phyloP scores from a whole-genome alignment of 2,797 vertebrate genomes.

The Coilia nasus region DNA sequence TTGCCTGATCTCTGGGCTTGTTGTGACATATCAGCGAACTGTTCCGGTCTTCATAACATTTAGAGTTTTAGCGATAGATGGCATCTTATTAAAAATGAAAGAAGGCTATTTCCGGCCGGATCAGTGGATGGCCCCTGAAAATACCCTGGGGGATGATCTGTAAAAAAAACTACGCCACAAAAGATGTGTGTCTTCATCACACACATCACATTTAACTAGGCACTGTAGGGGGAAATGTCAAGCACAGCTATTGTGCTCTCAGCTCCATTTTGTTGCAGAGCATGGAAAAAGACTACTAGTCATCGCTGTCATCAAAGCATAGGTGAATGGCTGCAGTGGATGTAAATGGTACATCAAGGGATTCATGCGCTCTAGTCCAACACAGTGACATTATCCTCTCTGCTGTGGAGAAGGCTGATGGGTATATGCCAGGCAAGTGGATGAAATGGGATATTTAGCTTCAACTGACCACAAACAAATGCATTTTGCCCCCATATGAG shows the following conservation, averaged over 20 bases:
- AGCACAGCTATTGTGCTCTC: not conserved
- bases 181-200: not conserved
- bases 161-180: not conserved
- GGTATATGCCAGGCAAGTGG: not conserved
- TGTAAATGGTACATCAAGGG: not conserved
- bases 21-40: constrained; percentile 2
- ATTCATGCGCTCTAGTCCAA: not conserved
- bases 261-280: not conserved
- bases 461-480: not conserved
- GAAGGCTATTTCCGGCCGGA: not conserved
- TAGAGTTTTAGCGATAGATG: constrained; percentile 10
- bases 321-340: not conserved
- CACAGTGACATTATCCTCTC: not conserved
- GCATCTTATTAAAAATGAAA: constrained; percentile 11
- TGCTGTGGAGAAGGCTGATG: not conserved
- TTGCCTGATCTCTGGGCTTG: not conserved
- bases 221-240: not conserved
- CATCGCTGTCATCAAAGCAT: not conserved
- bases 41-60: not conserved
- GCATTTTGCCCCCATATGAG: not conserved
- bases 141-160: not conserved
- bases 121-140: not conserved
- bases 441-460: not conserved
- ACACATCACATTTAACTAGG: not conserved
- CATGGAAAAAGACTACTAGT: not conserved